Conservation (phyloP, 2,797 vertebrate species). For the Perodicticus potto region DNA sequence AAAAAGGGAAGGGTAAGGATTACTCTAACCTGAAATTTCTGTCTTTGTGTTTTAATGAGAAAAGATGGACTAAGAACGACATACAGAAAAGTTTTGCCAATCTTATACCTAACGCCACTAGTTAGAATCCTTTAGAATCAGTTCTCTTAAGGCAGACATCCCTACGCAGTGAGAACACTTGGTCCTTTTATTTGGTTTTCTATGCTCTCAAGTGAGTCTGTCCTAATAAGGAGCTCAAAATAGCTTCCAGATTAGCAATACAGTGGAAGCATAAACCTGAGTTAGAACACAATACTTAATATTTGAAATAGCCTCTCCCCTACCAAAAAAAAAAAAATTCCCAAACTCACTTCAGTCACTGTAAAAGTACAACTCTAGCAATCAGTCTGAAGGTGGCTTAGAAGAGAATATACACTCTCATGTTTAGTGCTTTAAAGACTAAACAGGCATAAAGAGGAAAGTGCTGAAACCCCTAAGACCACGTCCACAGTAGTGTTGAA, state of each 20-base stretch:
- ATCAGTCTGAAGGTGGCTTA: background rate
- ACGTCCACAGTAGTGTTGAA: rapidly evolving
- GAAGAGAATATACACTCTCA: background rate
- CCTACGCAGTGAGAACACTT: background rate
- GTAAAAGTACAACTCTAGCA: background rate
- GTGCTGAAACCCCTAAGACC: rapidly evolving
- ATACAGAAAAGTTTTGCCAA: background rate
- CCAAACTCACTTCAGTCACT: background rate
- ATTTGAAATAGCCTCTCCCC: background rate
- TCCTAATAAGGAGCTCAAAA: background rate
- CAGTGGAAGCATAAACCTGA: background rate
- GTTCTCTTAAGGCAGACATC: background rate
- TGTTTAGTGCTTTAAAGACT: rapidly evolving
- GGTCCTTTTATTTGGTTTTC: background rate
- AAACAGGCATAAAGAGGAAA: rapidly evolving
- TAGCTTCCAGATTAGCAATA: background rate
- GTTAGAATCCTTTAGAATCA: background rate
- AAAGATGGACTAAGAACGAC: background rate
- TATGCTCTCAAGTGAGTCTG: too few species aligned
- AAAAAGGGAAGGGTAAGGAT: background rate
- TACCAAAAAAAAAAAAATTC: background rate
- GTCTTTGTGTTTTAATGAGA: background rate
- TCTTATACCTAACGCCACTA: too few species aligned
- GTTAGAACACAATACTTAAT: background rate
- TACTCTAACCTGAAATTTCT: background rate